phyloP scores from a whole-genome alignment of 2,797 vertebrate genomes.

The Muraenolepis orangiensis region DNA sequence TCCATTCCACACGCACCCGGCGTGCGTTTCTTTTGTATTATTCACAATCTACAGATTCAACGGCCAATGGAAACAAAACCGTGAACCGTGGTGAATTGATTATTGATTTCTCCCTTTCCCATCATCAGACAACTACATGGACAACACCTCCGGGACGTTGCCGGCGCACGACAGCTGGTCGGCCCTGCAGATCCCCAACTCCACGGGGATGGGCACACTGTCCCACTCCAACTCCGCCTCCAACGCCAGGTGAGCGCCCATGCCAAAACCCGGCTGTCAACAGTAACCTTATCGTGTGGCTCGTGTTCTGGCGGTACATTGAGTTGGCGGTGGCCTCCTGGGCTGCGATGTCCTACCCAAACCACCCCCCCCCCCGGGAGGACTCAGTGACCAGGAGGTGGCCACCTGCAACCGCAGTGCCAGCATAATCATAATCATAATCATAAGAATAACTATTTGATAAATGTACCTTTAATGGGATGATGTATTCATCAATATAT shows the following conservation, averaged over 20 bases:
- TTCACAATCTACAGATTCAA: no score
- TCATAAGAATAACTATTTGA: not conserved
- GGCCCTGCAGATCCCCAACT: conserved; percentile 76
- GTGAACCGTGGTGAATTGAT: no score
- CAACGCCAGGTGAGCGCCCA: conserved; percentile 67
- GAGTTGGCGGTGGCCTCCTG: not conserved
- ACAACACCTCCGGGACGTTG: conserved; percentile 69
- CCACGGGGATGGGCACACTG: conserved; percentile 73
- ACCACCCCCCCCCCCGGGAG: not conserved
- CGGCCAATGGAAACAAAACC: no score
- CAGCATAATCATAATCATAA: not conserved
- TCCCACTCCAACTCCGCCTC: conserved; percentile 77
- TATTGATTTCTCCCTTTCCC: not conserved
- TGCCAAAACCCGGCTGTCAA: no score
- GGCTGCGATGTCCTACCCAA: not conserved
- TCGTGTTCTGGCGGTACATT: not conserved
- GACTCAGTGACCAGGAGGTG: conserved; percentile 5
- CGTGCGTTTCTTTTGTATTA: no score
- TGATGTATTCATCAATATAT: not conserved
- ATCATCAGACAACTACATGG: conserved; percentile 78
- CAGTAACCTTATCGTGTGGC: not conserved
- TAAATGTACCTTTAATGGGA: not conserved
- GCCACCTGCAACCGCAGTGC: not conserved
- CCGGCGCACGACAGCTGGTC: conserved; percentile 78
- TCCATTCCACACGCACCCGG: no score